phyloP scores from a whole-genome alignment of 2,888 invertebrate genomes.

The Hermodice carunculata region DNA sequence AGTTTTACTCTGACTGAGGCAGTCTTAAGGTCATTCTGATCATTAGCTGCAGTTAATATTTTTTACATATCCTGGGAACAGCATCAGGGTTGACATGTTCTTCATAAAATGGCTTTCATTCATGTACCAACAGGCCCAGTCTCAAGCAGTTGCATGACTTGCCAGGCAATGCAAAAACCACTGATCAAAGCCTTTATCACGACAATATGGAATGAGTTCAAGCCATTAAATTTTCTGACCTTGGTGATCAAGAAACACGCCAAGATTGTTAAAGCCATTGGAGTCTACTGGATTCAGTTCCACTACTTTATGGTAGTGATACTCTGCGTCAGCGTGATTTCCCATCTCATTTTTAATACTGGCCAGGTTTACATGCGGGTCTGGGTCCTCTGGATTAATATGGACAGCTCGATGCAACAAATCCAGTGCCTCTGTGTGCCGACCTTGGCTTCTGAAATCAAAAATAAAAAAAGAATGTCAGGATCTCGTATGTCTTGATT shows the following conservation, averaged over 20 bases:
- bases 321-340: conserved; percentile 6
- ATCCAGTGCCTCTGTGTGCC: neutral
- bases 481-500: too few relatives aligned
- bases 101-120: too few relatives aligned
- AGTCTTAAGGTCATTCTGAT: too few relatives aligned
- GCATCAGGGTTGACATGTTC: too few relatives aligned
- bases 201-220: too few relatives aligned
- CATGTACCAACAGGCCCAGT: too few relatives aligned
- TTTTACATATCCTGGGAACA: too few relatives aligned
- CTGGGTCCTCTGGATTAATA: conserved; percentile 4
- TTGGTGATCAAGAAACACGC: conserved; percentile 8
- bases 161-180: too few relatives aligned
- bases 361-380: conserved; percentile 5
- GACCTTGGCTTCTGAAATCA: neutral
- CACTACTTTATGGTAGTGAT: conserved; percentile 2
- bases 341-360: neutral
- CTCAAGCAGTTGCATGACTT: too few relatives aligned
- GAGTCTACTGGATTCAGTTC: conserved; percentile 5
- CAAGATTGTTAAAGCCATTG: conserved; percentile 13
- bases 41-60: too few relatives aligned
- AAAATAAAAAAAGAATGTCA: neutral
- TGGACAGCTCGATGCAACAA: neutral
- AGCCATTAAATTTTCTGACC: conserved; percentile 1
- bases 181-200: too few relatives aligned
- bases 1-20: too few relatives aligned